phyloP scores from a whole-genome alignment of 2,888 invertebrate genomes.

The Amblyjoppa proteus region DNA sequence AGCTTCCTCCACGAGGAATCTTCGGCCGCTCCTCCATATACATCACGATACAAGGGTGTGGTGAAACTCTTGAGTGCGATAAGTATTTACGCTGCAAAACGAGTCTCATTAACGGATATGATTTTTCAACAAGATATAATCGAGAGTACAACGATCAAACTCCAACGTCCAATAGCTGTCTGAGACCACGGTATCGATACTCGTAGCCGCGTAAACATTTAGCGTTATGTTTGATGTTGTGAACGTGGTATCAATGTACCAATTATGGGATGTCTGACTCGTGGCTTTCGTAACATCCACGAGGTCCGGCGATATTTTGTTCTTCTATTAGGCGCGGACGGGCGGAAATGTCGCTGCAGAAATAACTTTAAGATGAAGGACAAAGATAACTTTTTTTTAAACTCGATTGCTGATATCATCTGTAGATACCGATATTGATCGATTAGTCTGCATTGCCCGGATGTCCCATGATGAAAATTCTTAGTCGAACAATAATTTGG shows the following conservation, averaged over 20 bases:
- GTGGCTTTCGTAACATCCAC: constrained; percentile 27
- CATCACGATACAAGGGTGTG: constrained; percentile 6
- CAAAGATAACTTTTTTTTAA: too few species aligned
- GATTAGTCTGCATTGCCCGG: too few species aligned
- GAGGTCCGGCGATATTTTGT: background rate
- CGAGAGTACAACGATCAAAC: constrained; percentile 48
- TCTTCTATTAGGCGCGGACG: background rate
- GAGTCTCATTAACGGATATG: constrained; percentile 32
- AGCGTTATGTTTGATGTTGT: constrained; percentile 29
- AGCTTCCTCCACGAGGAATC: background rate
- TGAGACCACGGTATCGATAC: constrained; percentile 19
- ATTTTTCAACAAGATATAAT: constrained; percentile 38
- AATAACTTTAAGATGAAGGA: too few species aligned
- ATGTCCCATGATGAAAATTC: too few species aligned
- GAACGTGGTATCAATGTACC: constrained; percentile 28
- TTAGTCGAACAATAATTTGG: too few species aligned
- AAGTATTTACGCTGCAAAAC: background rate
- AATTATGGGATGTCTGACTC: constrained; percentile 39
- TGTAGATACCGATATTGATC: too few species aligned
- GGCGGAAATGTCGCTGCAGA: background rate
- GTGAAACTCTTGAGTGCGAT: constrained; percentile 22
- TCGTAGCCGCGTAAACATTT: constrained; percentile 19
- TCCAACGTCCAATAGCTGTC: constrained; percentile 55
- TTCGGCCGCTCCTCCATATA: background rate
- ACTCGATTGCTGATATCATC: too few species aligned